These are phyloP conservation scores for Collichthys lucidus DNA, from an alignment of 2,113 vertebrate genomes.

Conservation along the genomic window DNA sequence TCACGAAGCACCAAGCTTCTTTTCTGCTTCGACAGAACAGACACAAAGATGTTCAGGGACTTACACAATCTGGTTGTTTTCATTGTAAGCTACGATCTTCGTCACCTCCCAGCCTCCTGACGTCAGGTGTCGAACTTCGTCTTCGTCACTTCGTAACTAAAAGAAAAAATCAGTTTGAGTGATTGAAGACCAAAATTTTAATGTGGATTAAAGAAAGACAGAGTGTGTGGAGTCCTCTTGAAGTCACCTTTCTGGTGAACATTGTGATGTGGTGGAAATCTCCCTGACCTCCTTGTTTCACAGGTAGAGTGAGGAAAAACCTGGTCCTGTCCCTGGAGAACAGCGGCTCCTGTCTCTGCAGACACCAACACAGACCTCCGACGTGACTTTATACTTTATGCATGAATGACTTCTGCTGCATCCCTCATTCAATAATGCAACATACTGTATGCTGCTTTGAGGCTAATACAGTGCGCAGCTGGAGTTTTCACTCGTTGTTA, in stretches of 20 bases:
- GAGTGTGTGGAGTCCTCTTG: not conserved
- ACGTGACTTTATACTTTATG: conserved; percentile 4
- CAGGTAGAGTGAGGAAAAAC: conserved; percentile 93
- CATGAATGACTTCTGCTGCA: not conserved
- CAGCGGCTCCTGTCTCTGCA: conserved; percentile 90
- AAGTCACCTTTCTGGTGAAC: conserved; percentile 91
- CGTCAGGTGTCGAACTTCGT: conserved; percentile 90
- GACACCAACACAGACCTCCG: conserved; percentile 1
- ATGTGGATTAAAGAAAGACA: too few relatives aligned
- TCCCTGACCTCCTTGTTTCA: conserved; percentile 94
- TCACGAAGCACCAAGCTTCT: not conserved
- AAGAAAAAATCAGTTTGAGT: not conserved
- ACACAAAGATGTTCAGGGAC: conserved; percentile 73
- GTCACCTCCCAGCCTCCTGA: conserved; percentile 98
- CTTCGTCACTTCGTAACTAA: conserved; percentile 83
- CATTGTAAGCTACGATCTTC: conserved; percentile 91
- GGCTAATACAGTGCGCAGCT: not conserved
- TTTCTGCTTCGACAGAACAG: not conserved
- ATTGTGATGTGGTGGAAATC: conserved; percentile 96
- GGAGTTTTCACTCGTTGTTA: not conserved
- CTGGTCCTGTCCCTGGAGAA: conserved; percentile 91
- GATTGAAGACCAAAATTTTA: not conserved
- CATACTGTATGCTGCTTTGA: not conserved
- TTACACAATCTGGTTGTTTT: conserved; percentile 90
- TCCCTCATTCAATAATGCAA: not conserved